phyloP scores from a whole-genome alignment of 30 jellyfish, hydroid and myxozoan genomes.

The Hydractinia echinata region DNA sequence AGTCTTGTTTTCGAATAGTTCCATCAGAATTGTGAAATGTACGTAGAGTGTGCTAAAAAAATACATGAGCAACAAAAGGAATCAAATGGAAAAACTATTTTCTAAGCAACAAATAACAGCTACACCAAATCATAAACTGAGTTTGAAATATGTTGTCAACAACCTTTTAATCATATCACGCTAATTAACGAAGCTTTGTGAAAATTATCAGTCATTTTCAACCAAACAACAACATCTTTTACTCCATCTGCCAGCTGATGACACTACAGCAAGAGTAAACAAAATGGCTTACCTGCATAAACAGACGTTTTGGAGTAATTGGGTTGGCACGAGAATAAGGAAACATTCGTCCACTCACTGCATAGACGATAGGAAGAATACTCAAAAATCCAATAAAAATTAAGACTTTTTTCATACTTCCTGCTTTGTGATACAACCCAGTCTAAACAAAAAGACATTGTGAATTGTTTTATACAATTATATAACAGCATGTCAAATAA shows the following conservation, averaged over 20 bases:
- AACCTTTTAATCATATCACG: neutral
- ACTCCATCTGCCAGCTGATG: too few species aligned
- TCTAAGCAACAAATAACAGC: neutral
- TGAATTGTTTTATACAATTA: too few species aligned
- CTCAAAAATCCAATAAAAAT: slow-evolving; percentile 33
- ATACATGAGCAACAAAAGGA: neutral
- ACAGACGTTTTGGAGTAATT: slow-evolving; percentile 77
- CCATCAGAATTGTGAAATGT: slow-evolving; percentile 70
- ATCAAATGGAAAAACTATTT: neutral
- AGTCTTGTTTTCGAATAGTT: slow-evolving; percentile 56
- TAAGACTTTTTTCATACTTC: neutral
- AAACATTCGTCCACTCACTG: slow-evolving; percentile 47
- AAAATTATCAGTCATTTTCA: neutral
- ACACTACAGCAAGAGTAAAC: neutral
- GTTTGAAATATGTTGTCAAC: neutral
- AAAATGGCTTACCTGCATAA: slow-evolving; percentile 44
- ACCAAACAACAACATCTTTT: too few species aligned
- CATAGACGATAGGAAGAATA: slow-evolving; percentile 38
- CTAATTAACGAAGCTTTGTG: too few species aligned
- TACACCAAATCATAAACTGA: neutral
- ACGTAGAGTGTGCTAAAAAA: slow-evolving; percentile 65
- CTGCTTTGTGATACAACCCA: slow-evolving; percentile 11
- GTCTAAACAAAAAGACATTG: slow-evolving; percentile 20
- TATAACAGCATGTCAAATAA: too few species aligned
- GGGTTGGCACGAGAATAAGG: slow-evolving; percentile 72